Evolutionary conservation across 2,797 vertebrate species (phyloP).

Genomic region (Heteromormyrus szaboi): DNA sequence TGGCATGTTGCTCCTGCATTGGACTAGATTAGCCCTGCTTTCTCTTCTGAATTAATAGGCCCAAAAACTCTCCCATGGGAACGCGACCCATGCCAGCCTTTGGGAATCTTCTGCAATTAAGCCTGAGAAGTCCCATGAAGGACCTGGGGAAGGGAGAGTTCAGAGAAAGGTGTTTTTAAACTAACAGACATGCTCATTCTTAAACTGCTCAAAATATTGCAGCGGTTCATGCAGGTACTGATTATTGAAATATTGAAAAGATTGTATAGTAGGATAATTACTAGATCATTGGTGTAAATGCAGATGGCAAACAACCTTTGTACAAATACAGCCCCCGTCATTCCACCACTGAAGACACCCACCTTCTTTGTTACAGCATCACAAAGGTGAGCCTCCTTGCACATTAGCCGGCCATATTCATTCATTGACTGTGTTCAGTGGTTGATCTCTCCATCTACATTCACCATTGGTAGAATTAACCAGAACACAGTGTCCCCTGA

Average conservation of each 20-base stretch:
- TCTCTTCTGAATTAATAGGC: slow-evolving; percentile 27
- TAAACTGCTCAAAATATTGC: background rate
- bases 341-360: slow-evolving; percentile 54
- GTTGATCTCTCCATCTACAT: background rate
- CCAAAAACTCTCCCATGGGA: slow-evolving; percentile 43
- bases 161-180: background rate
- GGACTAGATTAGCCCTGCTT: slow-evolving; percentile 27
- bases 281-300: background rate
- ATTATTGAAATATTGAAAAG: background rate
- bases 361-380: slow-evolving; percentile 62
- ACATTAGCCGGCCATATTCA: background rate
- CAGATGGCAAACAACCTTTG: background rate
- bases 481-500: background rate
- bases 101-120: slow-evolving; percentile 38
- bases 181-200: rapidly evolving
- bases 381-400: slow-evolving; percentile 50
- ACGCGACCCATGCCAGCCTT: slow-evolving; percentile 34
- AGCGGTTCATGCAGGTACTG: background rate
- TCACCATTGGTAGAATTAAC: background rate
- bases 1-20: slow-evolving; percentile 16
- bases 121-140: slow-evolving; percentile 34
- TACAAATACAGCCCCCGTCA: slow-evolving; percentile 47
- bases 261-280: background rate
- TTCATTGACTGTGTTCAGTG: background rate
- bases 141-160: slow-evolving; percentile 35